Conservation (phyloP, 2,888 invertebrate genomes). For the Lordiphosa andalusiaca region DNA sequence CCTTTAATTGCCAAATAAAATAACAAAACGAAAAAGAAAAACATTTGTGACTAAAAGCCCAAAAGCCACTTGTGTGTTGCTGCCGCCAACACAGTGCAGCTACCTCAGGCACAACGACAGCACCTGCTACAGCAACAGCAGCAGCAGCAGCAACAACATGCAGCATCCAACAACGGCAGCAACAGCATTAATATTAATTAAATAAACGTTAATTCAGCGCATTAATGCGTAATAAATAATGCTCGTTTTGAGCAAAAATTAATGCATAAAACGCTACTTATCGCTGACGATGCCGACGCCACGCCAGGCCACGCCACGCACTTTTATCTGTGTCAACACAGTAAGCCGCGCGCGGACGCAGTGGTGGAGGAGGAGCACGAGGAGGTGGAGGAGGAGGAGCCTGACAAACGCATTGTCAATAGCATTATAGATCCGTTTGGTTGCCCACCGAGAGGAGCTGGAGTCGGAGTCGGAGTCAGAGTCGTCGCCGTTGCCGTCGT, state of each 20-base stretch:
- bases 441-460: slow-evolving; percentile 27
- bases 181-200: slow-evolving; percentile 70
- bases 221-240: slow-evolving; percentile 75
- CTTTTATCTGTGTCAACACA: slow-evolving; percentile 72
- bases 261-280: slow-evolving; percentile 74
- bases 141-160: slow-evolving; percentile 10
- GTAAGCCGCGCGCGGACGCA: slow-evolving; percentile 13
- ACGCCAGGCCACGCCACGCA: slow-evolving; percentile 44
- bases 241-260: slow-evolving; percentile 67
- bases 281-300: slow-evolving; percentile 61
- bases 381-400: slow-evolving; percentile 7
- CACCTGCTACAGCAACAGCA: slow-evolving; percentile 22
- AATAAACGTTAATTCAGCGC: slow-evolving; percentile 76
- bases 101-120: slow-evolving; percentile 31
- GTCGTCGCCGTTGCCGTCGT: slow-evolving; percentile 19
- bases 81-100: slow-evolving; percentile 40
- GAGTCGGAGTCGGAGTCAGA: no score
- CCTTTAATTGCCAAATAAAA: no score
- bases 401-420: slow-evolving; percentile 73
- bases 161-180: slow-evolving; percentile 22
- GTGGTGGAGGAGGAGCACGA: neutral
- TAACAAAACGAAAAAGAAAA: no score
- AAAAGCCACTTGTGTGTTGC: slow-evolving; percentile 31
- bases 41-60: slow-evolving; percentile 32
- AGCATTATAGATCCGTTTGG: slow-evolving; percentile 64